Evolutionary conservation across 2,113 vertebrate species (phyloP).

Genomic region (Epinephelus lanceolatus): DNA sequence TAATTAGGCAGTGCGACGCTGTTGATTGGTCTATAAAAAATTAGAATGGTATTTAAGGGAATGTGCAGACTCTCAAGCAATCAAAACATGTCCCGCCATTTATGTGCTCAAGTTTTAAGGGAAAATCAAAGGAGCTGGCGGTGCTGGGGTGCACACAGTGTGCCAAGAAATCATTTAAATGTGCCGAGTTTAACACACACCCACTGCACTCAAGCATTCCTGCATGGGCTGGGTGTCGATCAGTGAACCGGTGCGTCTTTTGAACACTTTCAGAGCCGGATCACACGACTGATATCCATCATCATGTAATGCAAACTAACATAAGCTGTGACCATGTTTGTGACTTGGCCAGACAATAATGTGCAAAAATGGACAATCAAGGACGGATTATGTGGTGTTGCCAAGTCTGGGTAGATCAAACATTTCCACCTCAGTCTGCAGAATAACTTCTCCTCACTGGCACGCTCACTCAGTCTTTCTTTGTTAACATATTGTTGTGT

Average conservation of each 20-base stretch:
- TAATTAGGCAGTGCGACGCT: conserved; percentile 65
- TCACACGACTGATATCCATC: conserved; percentile 21
- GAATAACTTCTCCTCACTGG: no score
- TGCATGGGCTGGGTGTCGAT: conserved; percentile 40
- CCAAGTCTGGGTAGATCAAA: conserved; percentile 10
- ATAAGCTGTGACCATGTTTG: not conserved
- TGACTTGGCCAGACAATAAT: not conserved
- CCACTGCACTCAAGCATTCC: conserved; percentile 23
- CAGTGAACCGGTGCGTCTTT: conserved; percentile 41
- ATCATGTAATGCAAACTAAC: conserved; percentile 1
- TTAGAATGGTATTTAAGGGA: conserved; percentile 64
- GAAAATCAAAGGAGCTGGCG: conserved; percentile 69
- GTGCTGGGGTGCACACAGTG: conserved; percentile 20
- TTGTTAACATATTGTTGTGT: no score
- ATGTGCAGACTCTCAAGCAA: conserved; percentile 67
- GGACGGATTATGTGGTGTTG: conserved; percentile 3
- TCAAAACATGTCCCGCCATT: conserved; percentile 75
- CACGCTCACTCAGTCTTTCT: no score
- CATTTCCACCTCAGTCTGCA: not conserved
- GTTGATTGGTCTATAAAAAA: conserved; percentile 74
- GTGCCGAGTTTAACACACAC: conserved; percentile 41
- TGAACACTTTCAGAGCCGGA: conserved; percentile 37
- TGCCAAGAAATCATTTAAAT: conserved; percentile 66
- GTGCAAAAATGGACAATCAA: conserved; percentile 1
- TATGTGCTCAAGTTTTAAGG: conserved; percentile 72